phyloP scores from a whole-genome alignment of 2,797 vertebrate genomes.

The Catostomus latipinnis region DNA sequence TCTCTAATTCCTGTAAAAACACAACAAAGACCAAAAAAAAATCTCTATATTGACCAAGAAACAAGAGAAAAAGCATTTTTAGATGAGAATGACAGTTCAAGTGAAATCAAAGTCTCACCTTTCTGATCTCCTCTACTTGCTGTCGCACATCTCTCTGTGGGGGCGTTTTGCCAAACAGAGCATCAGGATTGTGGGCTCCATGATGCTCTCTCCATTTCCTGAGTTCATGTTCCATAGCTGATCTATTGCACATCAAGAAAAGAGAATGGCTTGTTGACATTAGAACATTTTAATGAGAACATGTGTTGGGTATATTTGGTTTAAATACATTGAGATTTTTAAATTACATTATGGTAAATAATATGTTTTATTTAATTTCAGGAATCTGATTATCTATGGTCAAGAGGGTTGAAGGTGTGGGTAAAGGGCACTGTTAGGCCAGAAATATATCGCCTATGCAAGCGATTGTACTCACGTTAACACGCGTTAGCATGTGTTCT shows the following conservation, averaged over 20 bases:
- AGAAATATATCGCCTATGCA: too few species aligned
- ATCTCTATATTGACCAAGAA: not conserved
- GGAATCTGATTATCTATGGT: too few species aligned
- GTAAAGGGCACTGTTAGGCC: too few species aligned
- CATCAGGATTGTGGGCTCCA: constrained; percentile 54
- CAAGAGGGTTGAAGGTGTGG: too few species aligned
- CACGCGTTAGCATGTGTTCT: too few species aligned
- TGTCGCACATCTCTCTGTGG: constrained; percentile 66
- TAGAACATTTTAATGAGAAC: not conserved
- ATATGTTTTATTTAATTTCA: too few species aligned
- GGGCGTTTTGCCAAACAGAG: constrained; percentile 58
- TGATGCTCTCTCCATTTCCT: constrained; percentile 79
- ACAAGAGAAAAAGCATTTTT: not conserved
- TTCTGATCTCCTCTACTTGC: constrained; percentile 68
- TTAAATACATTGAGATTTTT: too few species aligned
- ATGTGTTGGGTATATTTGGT: not conserved
- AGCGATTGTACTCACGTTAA: too few species aligned
- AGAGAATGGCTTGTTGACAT: not conserved
- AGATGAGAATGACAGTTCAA: not conserved
- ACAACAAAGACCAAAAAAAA: constrained; percentile 26
- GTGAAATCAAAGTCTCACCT: constrained; percentile 63
- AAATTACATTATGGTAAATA: not conserved
- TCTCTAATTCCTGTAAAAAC: constrained; percentile 66
- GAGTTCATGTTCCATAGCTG: constrained; percentile 83
- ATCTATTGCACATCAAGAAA: constrained; percentile 68